Evolutionary conservation across 2,888 invertebrate species (phyloP), one percentile per base, ranked within the genome.

Genomic region (Philonicus albiceps): DNA sequence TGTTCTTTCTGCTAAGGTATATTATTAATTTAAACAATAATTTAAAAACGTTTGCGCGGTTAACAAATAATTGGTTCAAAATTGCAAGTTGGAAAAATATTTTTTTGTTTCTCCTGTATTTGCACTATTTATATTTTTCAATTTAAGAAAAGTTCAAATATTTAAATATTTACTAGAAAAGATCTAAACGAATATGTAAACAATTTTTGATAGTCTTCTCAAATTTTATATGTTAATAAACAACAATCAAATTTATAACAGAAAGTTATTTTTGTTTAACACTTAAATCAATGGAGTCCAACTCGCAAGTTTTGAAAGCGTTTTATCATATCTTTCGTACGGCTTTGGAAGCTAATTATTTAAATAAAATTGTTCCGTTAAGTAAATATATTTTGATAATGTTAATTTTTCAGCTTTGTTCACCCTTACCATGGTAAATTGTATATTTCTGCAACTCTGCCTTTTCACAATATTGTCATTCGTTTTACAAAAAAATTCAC

Each of bases 401-500:
- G 27, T 34, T 64, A 22, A 13, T 81, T 64, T 7, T 27, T 81
- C 31, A 81, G 34, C 55, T 31, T 34, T 16, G 74, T 55, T 55
- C 55, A 34, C 81, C 3, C 64, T 81, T 64, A 81, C 34, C 34
- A 11, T 81, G 55, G 53, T 49, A 81, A 49, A 31, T 55, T 55
- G 53, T 55, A 81, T 81, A 81, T 55, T 74, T 74, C 37, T 74
- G 74, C 22, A 31, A 53, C 55, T 81, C 31, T 81, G 64, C 55
- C 27, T 19, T 81, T 55, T n/a, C 49, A n/a, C 81, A 81, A 55
- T 81, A 81, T 81, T 81, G 81, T 81, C 81, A 81, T 81, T 81
- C 55, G 81, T 81, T 55, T 81, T 81, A 81, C 81, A 81, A 81
- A 81, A n/a, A 81, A 81, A 81, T 81, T 81, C 81, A 49, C 81